phyloP scores from a whole-genome alignment of 2,113 vertebrate genomes.

The Holacanthus passer region DNA sequence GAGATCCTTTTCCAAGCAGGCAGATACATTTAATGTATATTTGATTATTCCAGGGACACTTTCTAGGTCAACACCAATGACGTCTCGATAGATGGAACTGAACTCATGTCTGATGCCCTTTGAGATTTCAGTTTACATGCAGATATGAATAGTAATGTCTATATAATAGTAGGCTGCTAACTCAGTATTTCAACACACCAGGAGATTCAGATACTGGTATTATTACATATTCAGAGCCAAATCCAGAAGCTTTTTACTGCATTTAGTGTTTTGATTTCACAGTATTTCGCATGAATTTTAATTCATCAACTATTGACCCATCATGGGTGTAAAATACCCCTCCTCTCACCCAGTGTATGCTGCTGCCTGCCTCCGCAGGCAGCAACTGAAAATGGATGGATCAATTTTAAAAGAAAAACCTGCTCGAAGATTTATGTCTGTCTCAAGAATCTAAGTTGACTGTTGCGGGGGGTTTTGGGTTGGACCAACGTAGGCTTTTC shows the following conservation, averaged over 20 bases:
- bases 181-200: slow-evolving; percentile 19
- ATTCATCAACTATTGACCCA: slow-evolving; percentile 1
- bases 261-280: neutral
- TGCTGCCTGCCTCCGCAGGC: neutral
- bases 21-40: slow-evolving; percentile 68
- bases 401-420: neutral
- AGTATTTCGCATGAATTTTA: neutral
- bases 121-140: slow-evolving; percentile 39
- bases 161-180: neutral
- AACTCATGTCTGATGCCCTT: slow-evolving; percentile 13
- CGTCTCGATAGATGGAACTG: slow-evolving; percentile 21
- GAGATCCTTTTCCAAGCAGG: slow-evolving; percentile 39
- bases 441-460: neutral
- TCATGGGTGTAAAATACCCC: neutral
- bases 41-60: slow-evolving; percentile 67
- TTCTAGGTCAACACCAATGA: slow-evolving; percentile 65
- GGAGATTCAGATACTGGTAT: slow-evolving; percentile 2
- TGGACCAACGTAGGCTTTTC: no score
- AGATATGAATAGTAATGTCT: slow-evolving; percentile 23
- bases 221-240: slow-evolving; percentile 9
- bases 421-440: neutral
- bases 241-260: neutral
- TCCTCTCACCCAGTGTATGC: neutral
- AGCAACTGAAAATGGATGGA: neutral
- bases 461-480: no score